phyloP scores from a whole-genome alignment of 2,888 invertebrate genomes.

The Laothoe populi region DNA sequence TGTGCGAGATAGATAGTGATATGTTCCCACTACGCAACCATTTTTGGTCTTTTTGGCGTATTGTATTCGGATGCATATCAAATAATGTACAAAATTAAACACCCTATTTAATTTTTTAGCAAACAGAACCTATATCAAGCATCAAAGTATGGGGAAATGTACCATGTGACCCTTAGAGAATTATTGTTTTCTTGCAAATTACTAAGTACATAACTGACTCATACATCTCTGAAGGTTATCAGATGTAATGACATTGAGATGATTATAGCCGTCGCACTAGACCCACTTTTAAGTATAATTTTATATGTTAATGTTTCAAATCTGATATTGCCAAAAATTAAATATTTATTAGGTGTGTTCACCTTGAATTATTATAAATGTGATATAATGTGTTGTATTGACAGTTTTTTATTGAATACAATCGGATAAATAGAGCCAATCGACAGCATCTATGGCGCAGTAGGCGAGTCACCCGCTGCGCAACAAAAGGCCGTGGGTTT shows the following conservation, averaged over 20 bases:
- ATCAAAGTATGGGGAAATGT: not conserved
- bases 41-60: no score
- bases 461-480: no score
- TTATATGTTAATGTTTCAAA: not conserved
- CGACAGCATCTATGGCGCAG: no score
- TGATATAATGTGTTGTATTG: not conserved
- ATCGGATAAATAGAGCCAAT: no score
- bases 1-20: no score
- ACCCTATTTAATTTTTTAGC: not conserved
- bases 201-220: not conserved
- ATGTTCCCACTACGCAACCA: no score
- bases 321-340: not conserved
- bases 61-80: no score
- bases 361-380: not conserved
- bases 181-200: not conserved
- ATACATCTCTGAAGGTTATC: not conserved
- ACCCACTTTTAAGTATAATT: not conserved
- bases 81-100: no score
- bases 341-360: not conserved
- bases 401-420: not conserved
- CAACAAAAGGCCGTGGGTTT: no score
- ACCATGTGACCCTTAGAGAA: not conserved
- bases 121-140: not conserved
- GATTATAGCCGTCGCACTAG: slow-evolving; percentile 6
- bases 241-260: not conserved